Percentiles rank a stretch among this genome's conserved stretches.
Conservation (phyloP, 2,797 vertebrate species). For the Manis pentadactyla region DNA sequence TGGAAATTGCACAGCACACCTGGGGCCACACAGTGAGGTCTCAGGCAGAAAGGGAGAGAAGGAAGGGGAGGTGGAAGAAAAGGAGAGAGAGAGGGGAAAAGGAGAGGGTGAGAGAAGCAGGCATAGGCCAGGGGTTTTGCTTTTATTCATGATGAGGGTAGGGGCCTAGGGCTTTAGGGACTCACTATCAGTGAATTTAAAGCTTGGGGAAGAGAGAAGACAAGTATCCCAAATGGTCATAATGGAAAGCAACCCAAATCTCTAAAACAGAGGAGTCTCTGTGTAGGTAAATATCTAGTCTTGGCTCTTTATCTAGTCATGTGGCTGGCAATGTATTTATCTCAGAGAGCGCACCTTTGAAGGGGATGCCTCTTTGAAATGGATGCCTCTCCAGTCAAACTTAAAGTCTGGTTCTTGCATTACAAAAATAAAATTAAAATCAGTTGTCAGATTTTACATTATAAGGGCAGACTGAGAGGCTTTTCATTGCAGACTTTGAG, state of each 20-base stretch:
- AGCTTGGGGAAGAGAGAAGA: not conserved
- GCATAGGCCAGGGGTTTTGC: not conserved
- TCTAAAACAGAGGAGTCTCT: not conserved
- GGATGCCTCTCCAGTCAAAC: not conserved
- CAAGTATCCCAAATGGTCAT: not conserved
- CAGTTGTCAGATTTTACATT: not conserved
- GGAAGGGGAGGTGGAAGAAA: too few relatives aligned
- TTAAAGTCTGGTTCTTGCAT: not conserved
- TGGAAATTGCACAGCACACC: not conserved
- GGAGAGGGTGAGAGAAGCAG: too few relatives aligned
- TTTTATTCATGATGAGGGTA: not conserved
- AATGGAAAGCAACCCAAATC: not conserved
- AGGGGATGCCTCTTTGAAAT: not conserved
- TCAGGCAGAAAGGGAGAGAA: not conserved
- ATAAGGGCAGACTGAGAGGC: not conserved
- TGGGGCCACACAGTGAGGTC: not conserved
- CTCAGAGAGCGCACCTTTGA: too few relatives aligned
- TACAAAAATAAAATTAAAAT: not conserved
- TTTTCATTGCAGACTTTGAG: not conserved
- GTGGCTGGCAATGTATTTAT: not conserved
- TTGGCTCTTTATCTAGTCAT: too few relatives aligned
- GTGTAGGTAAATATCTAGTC: not conserved
- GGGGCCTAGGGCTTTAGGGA: too few relatives aligned
- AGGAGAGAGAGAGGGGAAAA: too few relatives aligned
- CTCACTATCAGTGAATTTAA: not conserved